A percentile compares a stretch with the other conserved stretches of the same genome.
phyloP scores from a whole-genome alignment of 1,140 invertebrate genomes.

The Adelges cooleyi region DNA sequence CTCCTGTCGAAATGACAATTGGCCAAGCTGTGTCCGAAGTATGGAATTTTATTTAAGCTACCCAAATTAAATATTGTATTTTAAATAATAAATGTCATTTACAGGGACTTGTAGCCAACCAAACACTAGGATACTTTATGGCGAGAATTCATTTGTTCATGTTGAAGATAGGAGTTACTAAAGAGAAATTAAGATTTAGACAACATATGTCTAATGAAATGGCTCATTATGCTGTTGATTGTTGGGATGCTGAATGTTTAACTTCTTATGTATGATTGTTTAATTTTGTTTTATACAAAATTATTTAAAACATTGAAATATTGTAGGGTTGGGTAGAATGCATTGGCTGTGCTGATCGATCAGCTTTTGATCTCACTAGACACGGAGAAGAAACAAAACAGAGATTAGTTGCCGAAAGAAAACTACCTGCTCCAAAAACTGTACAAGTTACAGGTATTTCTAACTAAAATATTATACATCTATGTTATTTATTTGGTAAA shows the following conservation, averaged over 20 bases:
- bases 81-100: neutral
- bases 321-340: conserved; percentile 95
- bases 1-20: conserved; percentile 56
- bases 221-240: conserved; percentile 99
- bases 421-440: conserved; percentile 68
- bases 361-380: conserved; percentile 91
- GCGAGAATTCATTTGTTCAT: conserved; percentile 87
- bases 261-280: conserved; percentile 67
- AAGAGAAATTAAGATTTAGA: conserved; percentile 77
- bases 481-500: no score
- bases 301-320: conserved; percentile 19
- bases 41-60: conserved; percentile 1
- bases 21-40: conserved; percentile 61
- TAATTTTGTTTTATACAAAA: conserved; percentile 22
- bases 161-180: conserved; percentile 75
- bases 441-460: conserved; percentile 48
- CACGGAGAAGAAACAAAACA: conserved; percentile 88
- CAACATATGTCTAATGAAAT: conserved; percentile 99
- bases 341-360: conserved; percentile 97
- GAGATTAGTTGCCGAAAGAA: conserved; percentile 81
- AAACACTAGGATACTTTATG: conserved; percentile 97
- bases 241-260: conserved; percentile 95
- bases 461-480: neutral
- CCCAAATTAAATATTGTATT: no score
- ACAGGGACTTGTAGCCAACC: conserved; percentile 81